These are phyloP conservation scores for Exaiptasia diaphana DNA, from an alignment of 64 coral and sea anemone genomes.

Conservation along the genomic window DNA sequence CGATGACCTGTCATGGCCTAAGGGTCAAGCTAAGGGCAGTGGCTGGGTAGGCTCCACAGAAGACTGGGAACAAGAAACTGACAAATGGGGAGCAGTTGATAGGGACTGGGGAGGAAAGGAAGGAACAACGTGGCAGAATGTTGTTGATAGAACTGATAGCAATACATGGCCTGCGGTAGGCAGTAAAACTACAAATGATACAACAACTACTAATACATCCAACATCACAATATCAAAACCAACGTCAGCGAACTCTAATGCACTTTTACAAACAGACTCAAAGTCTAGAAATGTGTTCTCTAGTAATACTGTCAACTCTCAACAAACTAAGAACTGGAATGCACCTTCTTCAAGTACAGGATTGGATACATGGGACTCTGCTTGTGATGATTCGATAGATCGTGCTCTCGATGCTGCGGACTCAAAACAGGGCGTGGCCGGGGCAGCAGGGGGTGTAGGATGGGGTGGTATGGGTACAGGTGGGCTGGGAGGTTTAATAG, in stretches of 20 bases:
- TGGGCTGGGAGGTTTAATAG: constrained; percentile 83
- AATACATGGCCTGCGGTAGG: constrained; percentile 95
- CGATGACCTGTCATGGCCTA: constrained; percentile 82
- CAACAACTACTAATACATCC: background rate
- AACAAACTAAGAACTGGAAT: background rate
- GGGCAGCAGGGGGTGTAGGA: constrained; percentile 23
- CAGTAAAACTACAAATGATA: constrained; percentile 54
- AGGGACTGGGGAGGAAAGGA: constrained; percentile 89
- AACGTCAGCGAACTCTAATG: background rate
- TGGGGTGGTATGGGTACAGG: constrained; percentile 77
- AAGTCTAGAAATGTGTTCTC: constrained; percentile 4
- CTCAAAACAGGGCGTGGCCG: constrained; percentile 21
- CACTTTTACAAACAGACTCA: background rate
- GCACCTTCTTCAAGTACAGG: background rate
- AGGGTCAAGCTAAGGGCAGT: constrained; percentile 65
- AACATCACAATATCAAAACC: constrained; percentile 20
- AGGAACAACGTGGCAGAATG: constrained; percentile 67
- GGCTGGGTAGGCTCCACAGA: constrained; percentile 71
- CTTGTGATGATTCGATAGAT: constrained; percentile 82
- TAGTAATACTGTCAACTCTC: background rate
- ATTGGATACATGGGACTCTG: constrained; percentile 48
- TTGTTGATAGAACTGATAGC: constrained; percentile 83
- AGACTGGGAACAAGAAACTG: constrained; percentile 64
- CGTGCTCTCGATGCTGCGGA: constrained; percentile 89
- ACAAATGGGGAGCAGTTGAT: constrained; percentile 83